These are phyloP conservation scores for Drosophila punjabiensis DNA, from an alignment of 1,140 invertebrate genomes.

Conservation along the genomic window DNA sequence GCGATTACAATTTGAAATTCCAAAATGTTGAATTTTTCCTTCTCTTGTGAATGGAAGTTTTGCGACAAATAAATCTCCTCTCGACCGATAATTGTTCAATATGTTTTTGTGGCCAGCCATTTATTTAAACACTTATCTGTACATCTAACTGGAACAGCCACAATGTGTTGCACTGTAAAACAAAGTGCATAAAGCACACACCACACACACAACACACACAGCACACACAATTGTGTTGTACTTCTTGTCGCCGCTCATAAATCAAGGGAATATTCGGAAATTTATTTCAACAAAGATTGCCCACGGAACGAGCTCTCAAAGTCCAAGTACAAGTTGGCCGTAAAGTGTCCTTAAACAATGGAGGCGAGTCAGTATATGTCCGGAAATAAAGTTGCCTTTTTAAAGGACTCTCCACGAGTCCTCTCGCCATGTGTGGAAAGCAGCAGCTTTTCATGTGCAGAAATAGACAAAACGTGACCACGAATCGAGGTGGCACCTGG, in stretches of 20 bases:
- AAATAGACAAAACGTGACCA: slow-evolving; percentile 78
- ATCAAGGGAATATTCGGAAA: slow-evolving; percentile 72
- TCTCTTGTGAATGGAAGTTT: slow-evolving; percentile 17
- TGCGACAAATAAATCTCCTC: slow-evolving; percentile 47
- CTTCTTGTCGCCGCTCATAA: slow-evolving; percentile 59
- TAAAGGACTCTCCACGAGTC: slow-evolving; percentile 49
- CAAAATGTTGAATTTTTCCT: background rate
- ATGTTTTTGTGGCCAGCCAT: slow-evolving; percentile 30
- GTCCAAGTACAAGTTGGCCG: slow-evolving; percentile 54
- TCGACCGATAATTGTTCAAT: slow-evolving; percentile 44
- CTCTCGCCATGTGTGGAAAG: slow-evolving; percentile 10
- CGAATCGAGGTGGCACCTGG: slow-evolving; percentile 3
- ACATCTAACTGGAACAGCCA: slow-evolving; percentile 43
- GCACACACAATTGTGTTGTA: slow-evolving; percentile 34
- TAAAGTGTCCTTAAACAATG: slow-evolving; percentile 59
- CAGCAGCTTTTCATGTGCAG: slow-evolving; percentile 56
- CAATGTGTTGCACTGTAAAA: slow-evolving; percentile 32
- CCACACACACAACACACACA: slow-evolving; percentile 9
- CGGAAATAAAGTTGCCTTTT: slow-evolving; percentile 68
- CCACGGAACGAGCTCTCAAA: slow-evolving; percentile 31
- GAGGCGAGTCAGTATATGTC: background rate
- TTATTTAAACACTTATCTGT: slow-evolving; percentile 50
- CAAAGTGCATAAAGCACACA: slow-evolving; percentile 35
- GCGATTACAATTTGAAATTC: slow-evolving; percentile 15
- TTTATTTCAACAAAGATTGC: slow-evolving; percentile 81